A percentile compares a stretch with the other conserved stretches of the same genome.
phyloP scores from a whole-genome alignment of 2,797 vertebrate genomes.

The Parauchenoglanis ngamensis region DNA sequence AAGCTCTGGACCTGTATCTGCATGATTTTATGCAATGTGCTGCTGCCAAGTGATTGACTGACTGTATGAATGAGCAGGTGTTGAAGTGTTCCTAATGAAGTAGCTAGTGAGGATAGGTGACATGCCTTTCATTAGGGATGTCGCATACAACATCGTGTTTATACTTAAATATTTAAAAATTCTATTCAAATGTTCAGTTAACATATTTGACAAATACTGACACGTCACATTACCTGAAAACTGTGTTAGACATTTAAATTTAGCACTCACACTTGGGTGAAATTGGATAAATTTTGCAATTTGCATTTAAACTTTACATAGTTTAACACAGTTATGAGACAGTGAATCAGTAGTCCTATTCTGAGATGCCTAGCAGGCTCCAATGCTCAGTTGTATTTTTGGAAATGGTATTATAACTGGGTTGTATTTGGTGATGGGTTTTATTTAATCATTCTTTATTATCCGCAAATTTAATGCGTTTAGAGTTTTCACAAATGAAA shows the following conservation, averaged over 20 bases:
- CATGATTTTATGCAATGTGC: not conserved
- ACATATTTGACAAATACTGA: not conserved
- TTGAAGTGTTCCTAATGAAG: not conserved
- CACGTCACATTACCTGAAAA: not conserved
- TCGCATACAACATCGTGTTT: not conserved
- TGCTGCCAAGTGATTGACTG: too few relatives aligned
- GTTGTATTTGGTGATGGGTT: not conserved
- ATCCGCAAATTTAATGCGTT: not conserved
- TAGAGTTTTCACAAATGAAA: not conserved
- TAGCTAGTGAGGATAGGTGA: not conserved
- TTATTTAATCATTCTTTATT: not conserved
- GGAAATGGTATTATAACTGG: not conserved
- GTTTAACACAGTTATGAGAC: not conserved
- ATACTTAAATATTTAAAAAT: not conserved
- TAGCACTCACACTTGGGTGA: not conserved
- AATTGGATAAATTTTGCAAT: not conserved
- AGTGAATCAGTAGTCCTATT: not conserved
- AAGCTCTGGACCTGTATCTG: not conserved
- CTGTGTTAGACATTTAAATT: not conserved
- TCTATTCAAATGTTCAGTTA: not conserved
- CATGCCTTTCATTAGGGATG: not conserved
- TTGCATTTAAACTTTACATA: not conserved
- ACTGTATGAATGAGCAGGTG: not conserved
- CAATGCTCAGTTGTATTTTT: not conserved
- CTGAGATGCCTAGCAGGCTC: not conserved